Evolutionary conservation across 1,140 invertebrate genomes (phyloP), one percentile per base, ranked within the genome.

Genomic region (Matsumurasca onukii): DNA sequence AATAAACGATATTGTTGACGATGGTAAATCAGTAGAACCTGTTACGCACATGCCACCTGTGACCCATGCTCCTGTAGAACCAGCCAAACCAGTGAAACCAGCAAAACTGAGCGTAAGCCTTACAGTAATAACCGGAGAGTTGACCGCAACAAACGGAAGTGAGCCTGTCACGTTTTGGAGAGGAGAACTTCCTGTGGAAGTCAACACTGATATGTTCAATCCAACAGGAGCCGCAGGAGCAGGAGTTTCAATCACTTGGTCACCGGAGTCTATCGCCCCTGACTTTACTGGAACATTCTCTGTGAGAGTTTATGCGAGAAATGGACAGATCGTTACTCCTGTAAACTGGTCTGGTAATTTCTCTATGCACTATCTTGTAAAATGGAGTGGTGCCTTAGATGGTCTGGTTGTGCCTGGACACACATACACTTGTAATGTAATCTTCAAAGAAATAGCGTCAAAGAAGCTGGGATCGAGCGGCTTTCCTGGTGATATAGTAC

Each of bases 151-250:
- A 39, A 45, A 55, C n/a, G 66, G 39, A 39, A 59, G 57, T 67
- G 48, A 30, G 17, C 27, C 20, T 34, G 51, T n/a, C 17, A 68
- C 51, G 39, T 27, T 66, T 22, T 71, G 62, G 62, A 52, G 55
- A 31, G 62, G 67, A 48, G 29, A 25, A 34, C 25, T 61, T 20
- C 70, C 70, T 22, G 24, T 71, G n/a, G 34, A 31, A 39, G 57
- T 71, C 5, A 52, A 62, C 17, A 65, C 68, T 27, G 70, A 71
- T 64, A 2, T 22, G 39, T 25, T 71, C 5, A 29, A 51, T 12
- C 62, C 68, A 51, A 31, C 65, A 31, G 67, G 25, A 39, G 31
- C 61, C 22, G 63, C 39, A 9, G 59, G n/a, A 59, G 30, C 61
- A 13, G 45, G 55, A 17, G 59, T 68, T 39, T n/a, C 31, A 25